Conservation (phyloP, 2,797 vertebrate genomes). For the Diglossa cyanea region DNA sequence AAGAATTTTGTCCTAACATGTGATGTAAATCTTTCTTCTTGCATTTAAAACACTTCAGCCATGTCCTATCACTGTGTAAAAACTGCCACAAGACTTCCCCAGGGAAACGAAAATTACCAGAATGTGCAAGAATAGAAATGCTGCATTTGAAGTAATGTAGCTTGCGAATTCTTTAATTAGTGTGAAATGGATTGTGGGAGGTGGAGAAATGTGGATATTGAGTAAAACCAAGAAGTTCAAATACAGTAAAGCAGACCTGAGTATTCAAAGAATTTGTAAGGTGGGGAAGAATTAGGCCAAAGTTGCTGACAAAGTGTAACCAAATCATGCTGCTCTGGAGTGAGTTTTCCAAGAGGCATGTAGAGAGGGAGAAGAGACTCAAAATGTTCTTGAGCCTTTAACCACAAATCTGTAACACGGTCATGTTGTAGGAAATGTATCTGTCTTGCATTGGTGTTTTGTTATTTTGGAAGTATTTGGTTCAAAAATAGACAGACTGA, state of each 20-base stretch:
- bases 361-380: not conserved
- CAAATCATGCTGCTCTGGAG: not conserved
- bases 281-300: not conserved
- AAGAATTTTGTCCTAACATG: not conserved
- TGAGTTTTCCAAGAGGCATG: not conserved
- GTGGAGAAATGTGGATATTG: not conserved
- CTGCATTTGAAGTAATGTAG: not conserved
- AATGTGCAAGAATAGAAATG: not conserved
- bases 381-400: not conserved
- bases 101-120: not conserved
- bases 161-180: not conserved
- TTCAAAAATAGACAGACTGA: not conserved
- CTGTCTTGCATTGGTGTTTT: not conserved
- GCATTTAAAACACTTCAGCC: not conserved
- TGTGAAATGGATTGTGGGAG: not conserved
- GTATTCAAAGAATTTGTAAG: not conserved
- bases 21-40: not conserved
- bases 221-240: not conserved
- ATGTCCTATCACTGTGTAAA: not conserved
- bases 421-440: not conserved
- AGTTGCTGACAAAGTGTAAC: not conserved
- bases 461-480: not conserved
- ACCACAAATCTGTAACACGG: not conserved
- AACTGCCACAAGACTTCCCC: not conserved
- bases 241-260: not conserved